Percentiles rank a stretch among this genome's conserved stretches.
These are phyloP conservation scores for Heteromurus nitidus DNA, from an alignment of 2,888 invertebrate genomes.

Conservation along the genomic window DNA sequence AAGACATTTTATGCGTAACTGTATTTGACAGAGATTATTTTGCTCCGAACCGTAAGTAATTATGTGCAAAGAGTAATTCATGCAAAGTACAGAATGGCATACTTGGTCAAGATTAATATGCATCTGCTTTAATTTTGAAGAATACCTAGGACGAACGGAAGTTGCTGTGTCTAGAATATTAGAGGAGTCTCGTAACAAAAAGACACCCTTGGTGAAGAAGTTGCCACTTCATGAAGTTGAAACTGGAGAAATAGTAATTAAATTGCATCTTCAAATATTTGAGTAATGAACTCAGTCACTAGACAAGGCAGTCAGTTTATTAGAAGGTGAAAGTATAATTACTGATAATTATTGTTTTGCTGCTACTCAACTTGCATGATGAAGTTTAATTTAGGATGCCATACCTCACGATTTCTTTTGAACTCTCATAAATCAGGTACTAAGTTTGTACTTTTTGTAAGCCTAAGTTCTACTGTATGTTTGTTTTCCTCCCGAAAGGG, in stretches of 20 bases:
- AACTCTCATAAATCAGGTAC: too few species aligned
- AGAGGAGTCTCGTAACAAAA: slow-evolving; percentile 78
- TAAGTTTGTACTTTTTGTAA: too few species aligned
- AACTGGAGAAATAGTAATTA: slow-evolving; percentile 82
- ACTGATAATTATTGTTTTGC: too few species aligned
- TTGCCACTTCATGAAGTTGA: slow-evolving; percentile 83
- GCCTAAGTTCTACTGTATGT: too few species aligned
- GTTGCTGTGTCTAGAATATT: slow-evolving; percentile 81
- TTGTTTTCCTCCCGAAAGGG: too few species aligned
- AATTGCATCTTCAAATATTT: slow-evolving; percentile 83
- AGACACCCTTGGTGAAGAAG: slow-evolving; percentile 82
- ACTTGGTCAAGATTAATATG: too few species aligned
- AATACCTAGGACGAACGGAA: slow-evolving; percentile 84
- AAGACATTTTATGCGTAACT: slow-evolving; percentile 83
- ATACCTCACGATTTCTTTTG: too few species aligned
- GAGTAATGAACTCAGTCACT: slow-evolving; percentile 67
- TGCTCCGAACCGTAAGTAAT: slow-evolving; percentile 82
- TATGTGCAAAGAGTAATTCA: slow-evolving; percentile 18
- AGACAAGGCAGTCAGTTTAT: too few species aligned
- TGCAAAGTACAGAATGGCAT: too few species aligned
- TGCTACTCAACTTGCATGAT: too few species aligned
- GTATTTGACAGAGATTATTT: slow-evolving; percentile 84
- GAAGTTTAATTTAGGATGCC: too few species aligned
- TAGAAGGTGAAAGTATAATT: too few species aligned
- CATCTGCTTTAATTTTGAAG: slow-evolving; percentile 77